Base-by-base conservation (phyloP, 2,888 invertebrate genomes). In the Asteroscopus sphinx region DNA sequence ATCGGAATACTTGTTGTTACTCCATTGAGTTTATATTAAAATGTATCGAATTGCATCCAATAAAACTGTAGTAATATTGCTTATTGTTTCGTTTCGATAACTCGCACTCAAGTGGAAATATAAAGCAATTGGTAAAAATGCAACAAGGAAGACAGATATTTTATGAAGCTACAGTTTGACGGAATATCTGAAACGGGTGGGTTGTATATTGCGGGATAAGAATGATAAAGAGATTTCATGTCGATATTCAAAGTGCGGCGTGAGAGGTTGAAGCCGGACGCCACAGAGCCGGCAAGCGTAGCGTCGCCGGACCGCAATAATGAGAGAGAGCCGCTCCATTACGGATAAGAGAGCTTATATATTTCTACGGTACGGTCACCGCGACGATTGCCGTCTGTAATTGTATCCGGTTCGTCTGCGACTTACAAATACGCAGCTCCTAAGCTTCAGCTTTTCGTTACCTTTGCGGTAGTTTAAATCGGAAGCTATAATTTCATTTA, bases 381-480 rank as follows among this genome's bases (percentile, higher is more conserved):
- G 79, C 79, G 82, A 82, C 84, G 85, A 89, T 90, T 86, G 87
- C 82, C 79, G 87, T 76, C 91, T 91, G 88, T 93, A 93, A 93
- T 93, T 93, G 90, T 88, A 85, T 93, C 93, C 92, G 92, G 86
- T 79, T 76, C 77, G 78, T 77, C 73, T 78, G 68, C 65, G 55
- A 73, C 78, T 80, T 77, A 81, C 80, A 80, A 80, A 82, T 83
- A 83, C 77, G 73, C 69, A 73, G 73, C 62, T 71, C 71, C 64
- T 69, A n/a, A 54, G 57, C 58, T 61, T 56, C 49, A 42, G 67
- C 64, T 61, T 64, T 70, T 66, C 45, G 54, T 47, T 63, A 73
- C 73, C 70, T 73, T 73, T 68, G 68, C 63, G 70, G 68, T 44
- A 65, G 46, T 45, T 70, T 70, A 68, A 75, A 78, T 75, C 69